Conservation (phyloP, 2,113 vertebrate genomes). For the Electrona antarctica region DNA sequence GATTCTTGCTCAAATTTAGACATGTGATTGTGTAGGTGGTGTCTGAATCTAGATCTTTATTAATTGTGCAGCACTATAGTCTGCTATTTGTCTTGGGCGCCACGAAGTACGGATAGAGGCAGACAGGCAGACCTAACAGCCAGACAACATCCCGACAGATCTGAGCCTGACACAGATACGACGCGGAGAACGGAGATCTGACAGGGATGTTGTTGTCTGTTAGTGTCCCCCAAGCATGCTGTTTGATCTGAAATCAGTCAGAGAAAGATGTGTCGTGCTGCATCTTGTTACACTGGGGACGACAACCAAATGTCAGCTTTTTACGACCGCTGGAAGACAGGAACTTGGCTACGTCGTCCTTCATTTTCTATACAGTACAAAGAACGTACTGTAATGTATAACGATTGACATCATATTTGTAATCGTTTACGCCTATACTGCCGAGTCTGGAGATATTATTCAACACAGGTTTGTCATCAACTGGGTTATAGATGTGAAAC, state of each 20-base stretch:
- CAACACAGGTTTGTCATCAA: too few species aligned
- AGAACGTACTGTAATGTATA: too few species aligned
- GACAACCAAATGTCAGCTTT: conserved; percentile 28
- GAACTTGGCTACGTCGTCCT: not conserved
- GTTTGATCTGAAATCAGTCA: conserved; percentile 60
- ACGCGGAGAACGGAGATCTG: conserved; percentile 40
- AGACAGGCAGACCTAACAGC: not conserved
- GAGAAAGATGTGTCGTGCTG: conserved; percentile 56
- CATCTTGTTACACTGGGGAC: conserved; percentile 54
- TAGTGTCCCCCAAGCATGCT: conserved; percentile 41
- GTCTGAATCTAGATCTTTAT: not conserved
- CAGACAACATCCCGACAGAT: conserved; percentile 21
- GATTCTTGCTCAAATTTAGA: not conserved
- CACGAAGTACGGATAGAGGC: not conserved
- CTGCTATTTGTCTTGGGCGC: too few species aligned
- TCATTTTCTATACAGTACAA: too few species aligned
- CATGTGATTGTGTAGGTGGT: not conserved
- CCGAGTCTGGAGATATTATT: too few species aligned
- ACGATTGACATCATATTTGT: too few species aligned
- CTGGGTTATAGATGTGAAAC: too few species aligned
- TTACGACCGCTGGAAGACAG: conserved; percentile 30
- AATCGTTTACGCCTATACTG: too few species aligned
- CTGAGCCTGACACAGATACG: conserved; percentile 34
- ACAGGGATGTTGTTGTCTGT: conserved; percentile 44
- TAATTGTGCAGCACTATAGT: too few species aligned